Conservation (phyloP, 2,113 vertebrate species). For the Pachycephala philippinensis region DNA sequence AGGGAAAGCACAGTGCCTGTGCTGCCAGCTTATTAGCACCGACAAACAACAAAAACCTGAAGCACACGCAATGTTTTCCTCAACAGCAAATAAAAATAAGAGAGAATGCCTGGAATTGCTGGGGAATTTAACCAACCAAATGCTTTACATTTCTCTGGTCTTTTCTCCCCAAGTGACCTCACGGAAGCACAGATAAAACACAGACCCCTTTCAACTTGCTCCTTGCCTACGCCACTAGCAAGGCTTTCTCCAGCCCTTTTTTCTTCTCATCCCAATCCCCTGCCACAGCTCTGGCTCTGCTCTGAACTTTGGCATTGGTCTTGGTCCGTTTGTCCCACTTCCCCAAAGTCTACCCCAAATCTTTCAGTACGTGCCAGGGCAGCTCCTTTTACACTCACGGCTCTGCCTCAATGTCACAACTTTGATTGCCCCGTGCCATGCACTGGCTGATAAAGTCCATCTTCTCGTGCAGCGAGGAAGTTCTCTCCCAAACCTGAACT, state of each 20-base stretch:
- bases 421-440: not conserved
- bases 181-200: not conserved
- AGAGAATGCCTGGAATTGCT: slow-evolving; percentile 30
- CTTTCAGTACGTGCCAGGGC: not conserved
- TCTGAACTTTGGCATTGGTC: not conserved
- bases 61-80: not conserved
- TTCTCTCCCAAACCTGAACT: not conserved
- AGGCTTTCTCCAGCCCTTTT: not conserved
- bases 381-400: not conserved
- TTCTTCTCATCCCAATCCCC: not conserved
- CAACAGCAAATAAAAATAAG: not conserved
- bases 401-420: not conserved
- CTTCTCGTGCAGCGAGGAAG: not conserved
- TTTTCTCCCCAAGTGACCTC: not conserved
- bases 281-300: not conserved
- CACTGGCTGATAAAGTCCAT: not conserved
- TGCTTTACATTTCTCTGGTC: slow-evolving; percentile 34
- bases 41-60: not conserved
- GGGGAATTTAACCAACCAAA: not conserved
- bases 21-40: not conserved
- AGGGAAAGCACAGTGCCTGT: not conserved
- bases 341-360: not conserved
- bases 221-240: not conserved
- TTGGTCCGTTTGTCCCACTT: rapidly evolving
- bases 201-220: not conserved